Evolutionary conservation across 2,888 invertebrate species (phyloP).

Genomic region (Ochropacha duplaris): DNA sequence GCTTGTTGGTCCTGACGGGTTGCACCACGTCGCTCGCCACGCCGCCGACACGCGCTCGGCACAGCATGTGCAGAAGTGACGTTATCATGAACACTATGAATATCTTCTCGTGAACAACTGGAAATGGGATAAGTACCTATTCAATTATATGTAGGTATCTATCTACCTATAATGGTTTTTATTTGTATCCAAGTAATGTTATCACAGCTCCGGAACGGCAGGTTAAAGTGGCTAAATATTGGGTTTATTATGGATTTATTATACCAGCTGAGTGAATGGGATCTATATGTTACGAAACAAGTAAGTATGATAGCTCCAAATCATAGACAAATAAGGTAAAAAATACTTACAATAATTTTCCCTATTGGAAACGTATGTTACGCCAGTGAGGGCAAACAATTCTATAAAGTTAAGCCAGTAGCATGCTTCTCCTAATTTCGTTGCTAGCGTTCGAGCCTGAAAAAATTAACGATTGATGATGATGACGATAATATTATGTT

Average conservation of each 20-base stretch:
- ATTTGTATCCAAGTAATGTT: too few relatives aligned
- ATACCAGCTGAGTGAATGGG: too few relatives aligned
- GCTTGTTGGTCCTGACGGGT: slow-evolving; percentile 86
- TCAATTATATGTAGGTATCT: too few relatives aligned
- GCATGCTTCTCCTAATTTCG: slow-evolving; percentile 86
- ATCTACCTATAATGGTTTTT: too few relatives aligned
- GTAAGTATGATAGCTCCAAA: background rate
- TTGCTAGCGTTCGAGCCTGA: slow-evolving; percentile 77
- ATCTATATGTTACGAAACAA: background rate
- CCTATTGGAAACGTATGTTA: slow-evolving; percentile 96
- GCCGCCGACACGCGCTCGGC: slow-evolving; percentile 73
- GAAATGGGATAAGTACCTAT: slow-evolving; percentile 41
- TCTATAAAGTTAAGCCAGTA: slow-evolving; percentile 94
- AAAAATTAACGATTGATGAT: too few relatives aligned
- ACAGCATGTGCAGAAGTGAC: slow-evolving; percentile 91
- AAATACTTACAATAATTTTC: slow-evolving; percentile 95
- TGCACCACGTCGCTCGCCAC: slow-evolving; percentile 69
- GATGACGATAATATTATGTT: too few relatives aligned
- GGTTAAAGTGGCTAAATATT: too few relatives aligned
- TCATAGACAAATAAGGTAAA: background rate
- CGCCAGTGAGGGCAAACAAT: slow-evolving; percentile 93
- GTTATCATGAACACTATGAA: slow-evolving; percentile 95
- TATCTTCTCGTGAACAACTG: slow-evolving; percentile 95
- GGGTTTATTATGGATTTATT: too few relatives aligned
- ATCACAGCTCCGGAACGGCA: too few relatives aligned